phyloP scores from a whole-genome alignment of 2,888 invertebrate species.

The Steinernema carpocapsae region DNA sequence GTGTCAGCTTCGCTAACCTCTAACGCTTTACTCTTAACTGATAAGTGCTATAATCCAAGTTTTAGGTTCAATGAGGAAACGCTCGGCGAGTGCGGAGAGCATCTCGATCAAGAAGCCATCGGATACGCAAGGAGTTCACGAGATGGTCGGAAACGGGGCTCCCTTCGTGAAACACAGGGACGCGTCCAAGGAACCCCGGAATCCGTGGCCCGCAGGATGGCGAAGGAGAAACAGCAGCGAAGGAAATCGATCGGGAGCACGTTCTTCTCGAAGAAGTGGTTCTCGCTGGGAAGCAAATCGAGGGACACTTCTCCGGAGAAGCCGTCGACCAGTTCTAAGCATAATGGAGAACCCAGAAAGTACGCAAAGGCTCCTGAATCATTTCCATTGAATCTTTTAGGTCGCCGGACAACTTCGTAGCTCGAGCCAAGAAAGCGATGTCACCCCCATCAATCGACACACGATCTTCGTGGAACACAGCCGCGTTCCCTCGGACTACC shows the following conservation, averaged over 20 bases:
- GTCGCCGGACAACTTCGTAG: background rate
- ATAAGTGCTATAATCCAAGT: background rate
- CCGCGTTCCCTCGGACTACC: constrained; percentile 8
- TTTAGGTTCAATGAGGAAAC: constrained; percentile 21
- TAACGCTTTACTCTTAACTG: background rate
- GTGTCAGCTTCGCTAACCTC: constrained; percentile 29
- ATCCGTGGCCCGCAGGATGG: constrained; percentile 1
- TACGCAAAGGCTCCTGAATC: background rate
- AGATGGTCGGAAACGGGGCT: constrained; percentile 4
- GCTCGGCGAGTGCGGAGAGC: constrained; percentile 3
- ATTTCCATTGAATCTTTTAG: background rate
- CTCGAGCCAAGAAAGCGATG: background rate
- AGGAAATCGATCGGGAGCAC: constrained; percentile 24
- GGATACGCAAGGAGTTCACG: background rate
- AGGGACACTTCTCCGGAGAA: constrained; percentile 54
- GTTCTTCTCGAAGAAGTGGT: constrained; percentile 45
- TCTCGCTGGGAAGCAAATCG: constrained; percentile 53
- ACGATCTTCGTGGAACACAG: constrained; percentile 7
- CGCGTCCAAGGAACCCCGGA: background rate
- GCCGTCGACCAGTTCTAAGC: constrained; percentile 15
- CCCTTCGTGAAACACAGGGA: constrained; percentile 24
- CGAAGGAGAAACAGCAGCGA: constrained; percentile 29
- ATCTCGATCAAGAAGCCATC: background rate
- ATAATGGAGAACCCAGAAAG: background rate
- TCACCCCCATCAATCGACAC: background rate